Percentiles rank a stretch among this genome's conserved stretches.
These are phyloP conservation scores for Zapus hudsonius DNA, from an alignment of 2,113 vertebrate species.

Conservation along the genomic window DNA sequence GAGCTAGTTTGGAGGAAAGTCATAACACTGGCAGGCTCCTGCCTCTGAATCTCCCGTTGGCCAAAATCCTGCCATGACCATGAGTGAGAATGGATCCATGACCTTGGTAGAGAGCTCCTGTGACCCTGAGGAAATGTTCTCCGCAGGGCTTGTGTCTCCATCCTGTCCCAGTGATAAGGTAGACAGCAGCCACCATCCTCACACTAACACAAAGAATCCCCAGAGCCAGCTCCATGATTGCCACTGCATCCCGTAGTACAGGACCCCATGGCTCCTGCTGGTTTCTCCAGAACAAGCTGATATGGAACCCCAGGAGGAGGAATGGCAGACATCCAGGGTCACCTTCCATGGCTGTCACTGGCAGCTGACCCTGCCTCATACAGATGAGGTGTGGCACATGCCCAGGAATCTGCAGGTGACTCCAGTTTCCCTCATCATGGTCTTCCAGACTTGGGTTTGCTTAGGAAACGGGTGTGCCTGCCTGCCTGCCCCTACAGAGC, in stretches of 20 bases:
- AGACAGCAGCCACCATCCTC: not conserved
- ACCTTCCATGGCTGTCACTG: not conserved
- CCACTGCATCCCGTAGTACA: not conserved
- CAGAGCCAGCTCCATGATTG: not conserved
- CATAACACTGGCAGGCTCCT: accelerated
- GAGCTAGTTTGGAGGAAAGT: accelerated
- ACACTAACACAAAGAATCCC: accelerated
- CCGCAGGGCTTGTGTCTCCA: accelerated
- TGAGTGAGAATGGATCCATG: not conserved
- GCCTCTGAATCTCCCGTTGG: not conserved
- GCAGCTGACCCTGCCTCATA: not conserved
- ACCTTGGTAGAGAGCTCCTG: accelerated
- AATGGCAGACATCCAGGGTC: not conserved
- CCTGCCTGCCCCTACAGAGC: accelerated
- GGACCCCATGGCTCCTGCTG: too few relatives aligned
- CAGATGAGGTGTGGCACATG: not conserved
- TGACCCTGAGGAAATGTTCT: not conserved
- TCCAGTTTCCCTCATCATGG: accelerated
- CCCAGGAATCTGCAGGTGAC: not conserved
- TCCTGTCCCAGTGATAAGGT: accelerated
- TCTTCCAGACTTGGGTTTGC: not conserved
- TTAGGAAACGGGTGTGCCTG: accelerated
- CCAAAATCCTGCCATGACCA: not conserved
- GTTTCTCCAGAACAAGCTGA: not conserved
- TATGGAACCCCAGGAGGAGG: accelerated